Percentiles rank a stretch among this genome's conserved stretches.
phyloP scores from a whole-genome alignment of 2,113 vertebrate genomes.

The Aspiorhynchus laticeps region DNA sequence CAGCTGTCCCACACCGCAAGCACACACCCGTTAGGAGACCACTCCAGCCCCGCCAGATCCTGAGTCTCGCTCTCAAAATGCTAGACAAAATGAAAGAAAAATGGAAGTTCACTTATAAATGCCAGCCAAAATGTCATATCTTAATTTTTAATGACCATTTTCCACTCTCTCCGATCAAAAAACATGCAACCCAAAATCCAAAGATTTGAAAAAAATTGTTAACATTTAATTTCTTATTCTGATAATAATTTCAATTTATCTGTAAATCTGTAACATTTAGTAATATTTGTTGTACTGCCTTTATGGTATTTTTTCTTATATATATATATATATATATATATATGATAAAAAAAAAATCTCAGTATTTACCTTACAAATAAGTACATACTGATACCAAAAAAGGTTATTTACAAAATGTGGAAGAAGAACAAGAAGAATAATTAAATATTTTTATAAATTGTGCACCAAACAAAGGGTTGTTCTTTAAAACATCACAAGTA shows the following conservation, averaged over 20 bases:
- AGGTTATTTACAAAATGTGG: too few species aligned
- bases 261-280: not conserved
- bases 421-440: not conserved
- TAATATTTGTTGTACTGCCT: not conserved
- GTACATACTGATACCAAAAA: not conserved
- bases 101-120: not conserved
- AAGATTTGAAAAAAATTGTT: too few species aligned
- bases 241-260: too few species aligned
- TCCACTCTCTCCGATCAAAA: not conserved
- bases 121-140: not conserved
- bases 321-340: too few species aligned
- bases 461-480: not conserved
- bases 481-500: not conserved
- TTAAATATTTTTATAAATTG: not conserved
- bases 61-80: conserved; percentile 96
- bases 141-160: not conserved
- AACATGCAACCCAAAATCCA: not conserved
- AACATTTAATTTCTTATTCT: too few species aligned
- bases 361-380: not conserved
- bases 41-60: conserved; percentile 89
- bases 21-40: conserved; percentile 95
- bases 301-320: not conserved
- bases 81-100: conserved; percentile 63
- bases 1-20: conserved; percentile 92
- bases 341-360: not conserved